Conservation (phyloP, 2,113 vertebrate species). For the Gnathonemus echidnorhynchus region DNA sequence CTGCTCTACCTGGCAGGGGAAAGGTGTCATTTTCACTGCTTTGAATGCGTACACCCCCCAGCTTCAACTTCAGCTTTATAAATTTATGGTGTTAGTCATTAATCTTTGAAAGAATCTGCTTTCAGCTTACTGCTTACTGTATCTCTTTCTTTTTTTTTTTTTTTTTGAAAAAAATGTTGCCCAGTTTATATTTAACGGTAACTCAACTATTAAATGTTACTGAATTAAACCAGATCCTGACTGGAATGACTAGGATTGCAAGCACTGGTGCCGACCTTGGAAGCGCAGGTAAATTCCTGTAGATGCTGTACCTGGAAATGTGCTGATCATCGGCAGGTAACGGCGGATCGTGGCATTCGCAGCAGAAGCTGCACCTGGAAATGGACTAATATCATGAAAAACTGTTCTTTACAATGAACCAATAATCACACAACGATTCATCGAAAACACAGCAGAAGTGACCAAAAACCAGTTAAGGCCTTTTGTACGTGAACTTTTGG, state of each 20-base stretch:
- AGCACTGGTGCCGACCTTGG: neutral
- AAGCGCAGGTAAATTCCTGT: neutral
- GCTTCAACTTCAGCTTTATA: neutral
- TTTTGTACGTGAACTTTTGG: neutral
- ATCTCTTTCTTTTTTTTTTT: neutral
- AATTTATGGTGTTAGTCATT: slow-evolving; percentile 14
- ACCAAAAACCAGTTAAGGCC: neutral
- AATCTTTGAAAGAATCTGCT: neutral
- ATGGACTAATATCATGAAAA: neutral
- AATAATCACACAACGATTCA: neutral
- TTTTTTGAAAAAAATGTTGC: neutral
- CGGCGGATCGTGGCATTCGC: neutral
- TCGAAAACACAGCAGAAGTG: neutral
- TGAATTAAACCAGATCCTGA: neutral
- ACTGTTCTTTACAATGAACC: neutral
- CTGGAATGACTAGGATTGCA: neutral
- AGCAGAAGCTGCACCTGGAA: neutral
- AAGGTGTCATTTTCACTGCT: slow-evolving; percentile 9
- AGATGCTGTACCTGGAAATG: neutral
- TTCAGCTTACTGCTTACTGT: neutral
- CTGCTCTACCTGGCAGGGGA: slow-evolving; percentile 1
- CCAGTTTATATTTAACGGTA: neutral
- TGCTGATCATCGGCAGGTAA: neutral
- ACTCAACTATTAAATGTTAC: neutral
- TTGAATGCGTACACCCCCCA: neutral